Percentiles rank a stretch among this genome's conserved stretches.
Conservation (phyloP, 2,797 vertebrate species). For the Xenops minutus region DNA sequence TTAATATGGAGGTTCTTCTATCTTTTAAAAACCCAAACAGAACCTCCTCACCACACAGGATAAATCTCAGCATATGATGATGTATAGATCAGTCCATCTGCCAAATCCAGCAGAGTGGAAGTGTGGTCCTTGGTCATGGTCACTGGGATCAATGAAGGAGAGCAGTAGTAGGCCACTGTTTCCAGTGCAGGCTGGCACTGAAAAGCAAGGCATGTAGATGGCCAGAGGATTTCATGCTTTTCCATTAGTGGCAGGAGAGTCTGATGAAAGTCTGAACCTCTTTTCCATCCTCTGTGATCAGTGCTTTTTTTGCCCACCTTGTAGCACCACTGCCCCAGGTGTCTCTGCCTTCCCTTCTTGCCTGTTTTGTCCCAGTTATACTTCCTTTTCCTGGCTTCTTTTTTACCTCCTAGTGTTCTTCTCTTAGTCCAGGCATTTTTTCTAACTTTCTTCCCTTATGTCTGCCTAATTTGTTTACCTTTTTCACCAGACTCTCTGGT, state of each 20-base stretch:
- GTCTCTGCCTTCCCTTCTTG: background rate
- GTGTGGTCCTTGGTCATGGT: accelerated
- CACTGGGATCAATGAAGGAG: background rate
- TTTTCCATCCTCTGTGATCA: background rate
- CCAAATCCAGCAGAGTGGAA: background rate
- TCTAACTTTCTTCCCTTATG: background rate
- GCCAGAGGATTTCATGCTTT: background rate
- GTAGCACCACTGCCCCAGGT: background rate
- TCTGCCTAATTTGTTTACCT: background rate
- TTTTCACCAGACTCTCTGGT: background rate
- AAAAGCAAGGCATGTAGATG: accelerated
- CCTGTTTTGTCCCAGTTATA: background rate
- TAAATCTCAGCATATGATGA: background rate
- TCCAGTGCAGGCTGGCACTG: background rate
- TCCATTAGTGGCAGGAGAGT: background rate
- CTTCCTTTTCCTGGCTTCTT: background rate
- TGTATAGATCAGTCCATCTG: background rate
- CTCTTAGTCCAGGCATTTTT: background rate
- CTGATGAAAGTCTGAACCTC: background rate
- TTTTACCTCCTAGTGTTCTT: background rate
- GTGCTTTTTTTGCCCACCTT: background rate
- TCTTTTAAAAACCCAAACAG: background rate
- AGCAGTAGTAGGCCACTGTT: background rate
- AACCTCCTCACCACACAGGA: background rate
- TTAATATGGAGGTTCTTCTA: background rate